These are phyloP conservation scores for Adoxophyes honmai DNA, from an alignment of 1,140 invertebrate genomes.

Conservation along the genomic window DNA sequence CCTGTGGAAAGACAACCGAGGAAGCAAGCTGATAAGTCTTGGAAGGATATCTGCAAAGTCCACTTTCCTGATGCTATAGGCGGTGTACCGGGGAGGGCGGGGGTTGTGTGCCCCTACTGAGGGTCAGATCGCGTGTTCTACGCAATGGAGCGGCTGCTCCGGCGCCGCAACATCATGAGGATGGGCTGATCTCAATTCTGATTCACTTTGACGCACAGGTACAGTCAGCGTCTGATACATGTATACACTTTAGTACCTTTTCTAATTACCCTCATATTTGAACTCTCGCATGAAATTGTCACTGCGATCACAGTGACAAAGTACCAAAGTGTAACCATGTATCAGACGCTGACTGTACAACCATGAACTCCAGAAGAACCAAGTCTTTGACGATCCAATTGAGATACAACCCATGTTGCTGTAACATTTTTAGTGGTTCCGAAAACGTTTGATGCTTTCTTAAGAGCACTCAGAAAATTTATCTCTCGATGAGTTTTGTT, in stretches of 20 bases:
- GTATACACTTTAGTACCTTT: no score
- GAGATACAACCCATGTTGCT: not conserved
- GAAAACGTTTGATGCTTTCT: not conserved
- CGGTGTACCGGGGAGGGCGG: slow-evolving; percentile 48
- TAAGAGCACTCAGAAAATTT: not conserved
- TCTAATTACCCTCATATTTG: no score
- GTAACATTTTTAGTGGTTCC: not conserved
- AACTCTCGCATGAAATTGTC: no score
- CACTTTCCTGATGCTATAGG: slow-evolving; percentile 59
- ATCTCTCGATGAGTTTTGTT: not conserved
- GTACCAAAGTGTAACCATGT: no score
- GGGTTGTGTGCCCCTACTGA: slow-evolving; percentile 68
- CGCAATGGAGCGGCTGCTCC: slow-evolving; percentile 68
- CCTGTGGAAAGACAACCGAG: slow-evolving; percentile 40
- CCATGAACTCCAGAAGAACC: no score
- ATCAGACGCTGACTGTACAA: no score
- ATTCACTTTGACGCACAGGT: slow-evolving; percentile 3
- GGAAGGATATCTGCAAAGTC: slow-evolving; percentile 69
- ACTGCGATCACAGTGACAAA: no score
- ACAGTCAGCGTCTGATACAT: no score
- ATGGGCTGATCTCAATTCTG: slow-evolving; percentile 54
- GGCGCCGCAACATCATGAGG: slow-evolving; percentile 67
- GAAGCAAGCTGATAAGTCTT: slow-evolving; percentile 50
- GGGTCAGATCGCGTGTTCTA: slow-evolving; percentile 74
- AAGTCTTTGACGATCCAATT: not conserved